These are phyloP conservation scores for Paracentrotus lividus DNA, from an alignment of 53 echinoderm and acorn worm species.

Conservation along the genomic window DNA sequence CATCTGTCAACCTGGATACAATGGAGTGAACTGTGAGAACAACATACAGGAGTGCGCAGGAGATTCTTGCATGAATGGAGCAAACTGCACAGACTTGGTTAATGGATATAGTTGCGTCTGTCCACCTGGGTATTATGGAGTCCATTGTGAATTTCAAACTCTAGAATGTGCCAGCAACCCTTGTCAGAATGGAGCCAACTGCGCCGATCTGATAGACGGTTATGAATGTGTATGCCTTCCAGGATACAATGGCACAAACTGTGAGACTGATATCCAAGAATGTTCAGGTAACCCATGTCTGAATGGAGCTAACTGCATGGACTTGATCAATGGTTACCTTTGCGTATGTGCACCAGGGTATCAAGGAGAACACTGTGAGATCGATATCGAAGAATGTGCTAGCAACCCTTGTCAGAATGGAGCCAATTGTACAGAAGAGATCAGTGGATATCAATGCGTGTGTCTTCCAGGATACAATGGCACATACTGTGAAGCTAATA, in stretches of 20 bases:
- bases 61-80: slow-evolving; percentile 80
- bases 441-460: slow-evolving; percentile 53
- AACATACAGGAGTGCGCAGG: slow-evolving; percentile 80
- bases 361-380: slow-evolving; percentile 76
- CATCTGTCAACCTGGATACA: slow-evolving; percentile 63
- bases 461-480: slow-evolving; percentile 75
- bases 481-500: slow-evolving; percentile 67
- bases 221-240: slow-evolving; percentile 75
- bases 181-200: slow-evolving; percentile 51
- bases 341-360: slow-evolving; percentile 20
- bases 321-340: neutral
- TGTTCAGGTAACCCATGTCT: slow-evolving; percentile 45
- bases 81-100: slow-evolving; percentile 64
- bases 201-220: slow-evolving; percentile 42
- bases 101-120: slow-evolving; percentile 41
- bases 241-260: slow-evolving; percentile 75
- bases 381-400: slow-evolving; percentile 72
- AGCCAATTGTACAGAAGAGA: slow-evolving; percentile 70
- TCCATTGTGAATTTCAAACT: neutral
- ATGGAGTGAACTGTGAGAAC: slow-evolving; percentile 76
- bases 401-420: slow-evolving; percentile 78
- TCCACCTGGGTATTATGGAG: slow-evolving; percentile 20
- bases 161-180: slow-evolving; percentile 80
- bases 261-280: slow-evolving; percentile 44
- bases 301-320: slow-evolving; percentile 5